Percentiles rank a stretch among this genome's conserved stretches.
Evolutionary conservation across 2,888 invertebrate species (phyloP).

Genomic region (Nomada goodeniana): DNA sequence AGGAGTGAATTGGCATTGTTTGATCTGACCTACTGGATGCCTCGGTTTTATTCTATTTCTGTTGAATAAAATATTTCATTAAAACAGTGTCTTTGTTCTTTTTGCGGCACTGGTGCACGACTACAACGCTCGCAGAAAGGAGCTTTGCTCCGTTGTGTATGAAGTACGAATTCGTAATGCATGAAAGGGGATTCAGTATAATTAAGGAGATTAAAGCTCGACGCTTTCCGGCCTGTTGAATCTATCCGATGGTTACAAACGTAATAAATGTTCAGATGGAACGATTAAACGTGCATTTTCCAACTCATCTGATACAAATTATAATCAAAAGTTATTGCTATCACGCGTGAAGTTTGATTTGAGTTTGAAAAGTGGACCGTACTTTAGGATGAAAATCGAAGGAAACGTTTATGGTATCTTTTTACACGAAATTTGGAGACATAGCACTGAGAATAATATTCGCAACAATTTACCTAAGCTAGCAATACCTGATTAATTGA

Average conservation of each 20-base stretch:
- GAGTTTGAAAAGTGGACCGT: neutral
- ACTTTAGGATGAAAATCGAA: neutral
- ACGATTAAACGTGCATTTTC: neutral
- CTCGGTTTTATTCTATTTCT: neutral
- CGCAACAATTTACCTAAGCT: too few species aligned
- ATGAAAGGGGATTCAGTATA: conserved; percentile 19
- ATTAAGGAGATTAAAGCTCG: conserved; percentile 25
- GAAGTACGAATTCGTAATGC: conserved; percentile 7
- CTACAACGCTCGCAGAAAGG: neutral
- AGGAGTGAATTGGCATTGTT: too few species aligned
- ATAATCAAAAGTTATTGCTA: neutral
- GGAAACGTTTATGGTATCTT: too few species aligned
- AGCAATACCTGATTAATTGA: too few species aligned
- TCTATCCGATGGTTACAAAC: neutral
- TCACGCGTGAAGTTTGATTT: neutral
- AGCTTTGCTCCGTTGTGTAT: conserved; percentile 6
- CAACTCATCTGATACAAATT: neutral
- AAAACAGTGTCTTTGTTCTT: neutral
- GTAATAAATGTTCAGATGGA: neutral
- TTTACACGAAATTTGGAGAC: too few species aligned
- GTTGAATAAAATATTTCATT: neutral
- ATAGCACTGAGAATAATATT: too few species aligned
- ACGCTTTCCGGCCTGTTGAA: neutral
- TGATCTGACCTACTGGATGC: too few species aligned
- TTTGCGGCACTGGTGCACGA: neutral